Evolutionary conservation across 2,113 vertebrate species (phyloP).

Genomic region (Panthera tigris): DNA sequence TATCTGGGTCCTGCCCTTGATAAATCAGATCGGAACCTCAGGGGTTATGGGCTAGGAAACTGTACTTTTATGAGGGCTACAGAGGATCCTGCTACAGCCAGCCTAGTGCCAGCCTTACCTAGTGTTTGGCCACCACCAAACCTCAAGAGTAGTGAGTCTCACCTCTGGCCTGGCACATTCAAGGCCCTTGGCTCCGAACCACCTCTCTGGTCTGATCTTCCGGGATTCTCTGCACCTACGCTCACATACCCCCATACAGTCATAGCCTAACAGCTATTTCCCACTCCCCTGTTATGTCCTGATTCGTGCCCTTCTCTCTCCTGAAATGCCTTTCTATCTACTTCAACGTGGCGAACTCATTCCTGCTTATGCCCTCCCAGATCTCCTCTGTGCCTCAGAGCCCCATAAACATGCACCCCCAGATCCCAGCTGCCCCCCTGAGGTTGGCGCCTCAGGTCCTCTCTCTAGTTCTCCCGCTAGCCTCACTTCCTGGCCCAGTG

Average conservation of each 20-base stretch:
- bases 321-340: neutral
- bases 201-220: neutral
- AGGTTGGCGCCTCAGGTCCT: neutral
- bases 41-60: rapidly evolving
- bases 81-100: neutral
- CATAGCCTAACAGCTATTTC: neutral
- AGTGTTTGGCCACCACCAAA: neutral
- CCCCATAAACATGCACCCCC: neutral
- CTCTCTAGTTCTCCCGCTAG: neutral
- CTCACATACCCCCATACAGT: neutral
- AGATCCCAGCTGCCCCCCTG: neutral
- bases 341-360: neutral
- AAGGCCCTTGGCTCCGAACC: neutral
- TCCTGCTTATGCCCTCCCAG: neutral
- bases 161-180: neutral
- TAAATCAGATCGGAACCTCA: neutral
- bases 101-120: neutral
- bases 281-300: neutral
- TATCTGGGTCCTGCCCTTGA: neutral
- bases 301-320: neutral
- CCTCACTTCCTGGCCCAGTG: neutral
- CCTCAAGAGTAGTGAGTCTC: neutral
- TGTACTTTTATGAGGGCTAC: neutral
- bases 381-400: neutral
- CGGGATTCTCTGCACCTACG: neutral